Evolutionary conservation across 2,113 vertebrate species (phyloP).

Genomic region (Penelope pileata): DNA sequence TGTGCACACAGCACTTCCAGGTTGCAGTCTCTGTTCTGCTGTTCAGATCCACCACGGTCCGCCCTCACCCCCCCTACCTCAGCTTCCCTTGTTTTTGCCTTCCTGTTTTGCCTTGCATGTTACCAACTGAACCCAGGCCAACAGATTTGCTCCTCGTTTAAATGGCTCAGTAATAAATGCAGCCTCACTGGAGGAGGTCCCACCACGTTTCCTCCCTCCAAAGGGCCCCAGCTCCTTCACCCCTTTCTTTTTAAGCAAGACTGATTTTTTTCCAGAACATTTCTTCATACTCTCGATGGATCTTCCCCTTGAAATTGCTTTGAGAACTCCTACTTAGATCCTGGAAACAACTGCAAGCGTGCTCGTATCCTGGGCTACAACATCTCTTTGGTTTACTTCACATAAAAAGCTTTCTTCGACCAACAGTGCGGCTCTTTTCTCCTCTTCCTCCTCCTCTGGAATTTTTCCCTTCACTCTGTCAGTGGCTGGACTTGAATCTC

Average conservation of each 20-base stretch:
- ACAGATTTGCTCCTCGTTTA: background rate
- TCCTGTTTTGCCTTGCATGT: background rate
- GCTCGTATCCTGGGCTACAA: conserved; percentile 53
- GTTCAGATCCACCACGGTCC: background rate
- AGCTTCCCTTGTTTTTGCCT: background rate
- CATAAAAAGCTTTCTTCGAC: conserved; percentile 61
- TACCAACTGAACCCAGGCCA: background rate
- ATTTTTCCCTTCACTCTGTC: conserved; percentile 32
- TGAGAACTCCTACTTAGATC: conserved; percentile 8
- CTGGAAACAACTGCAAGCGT: background rate
- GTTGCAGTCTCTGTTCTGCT: background rate
- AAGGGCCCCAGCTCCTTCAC: background rate
- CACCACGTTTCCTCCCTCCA: background rate
- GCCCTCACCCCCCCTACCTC: background rate
- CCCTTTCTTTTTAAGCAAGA: background rate
- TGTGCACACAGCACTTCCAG: background rate
- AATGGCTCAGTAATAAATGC: background rate
- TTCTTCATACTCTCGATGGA: background rate
- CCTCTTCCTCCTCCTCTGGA: conserved; percentile 47
- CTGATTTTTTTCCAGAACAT: background rate
- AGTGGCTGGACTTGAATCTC: conserved; percentile 50
- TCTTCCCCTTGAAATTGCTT: background rate
- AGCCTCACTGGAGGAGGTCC: background rate
- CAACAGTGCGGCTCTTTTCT: conserved; percentile 59
- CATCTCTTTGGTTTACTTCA: conserved; percentile 41